phyloP scores from a whole-genome alignment of 2,797 vertebrate species.

The Gallinago solitaria region DNA sequence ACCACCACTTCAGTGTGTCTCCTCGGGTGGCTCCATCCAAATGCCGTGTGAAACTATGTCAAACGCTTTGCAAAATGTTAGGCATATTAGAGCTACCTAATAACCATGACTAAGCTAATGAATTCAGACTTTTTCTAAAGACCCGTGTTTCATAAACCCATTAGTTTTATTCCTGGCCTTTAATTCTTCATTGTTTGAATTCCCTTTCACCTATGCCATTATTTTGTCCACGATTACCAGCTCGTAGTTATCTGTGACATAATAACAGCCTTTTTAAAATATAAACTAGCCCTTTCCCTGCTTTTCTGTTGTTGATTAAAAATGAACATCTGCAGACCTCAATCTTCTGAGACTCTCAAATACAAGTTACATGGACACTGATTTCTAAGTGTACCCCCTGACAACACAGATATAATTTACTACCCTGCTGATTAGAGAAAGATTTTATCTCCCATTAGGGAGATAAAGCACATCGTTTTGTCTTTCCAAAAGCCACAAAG shows the following conservation, averaged over 20 bases:
- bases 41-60: background rate
- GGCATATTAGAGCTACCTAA: background rate
- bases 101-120: constrained; percentile 25
- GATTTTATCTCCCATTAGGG: background rate
- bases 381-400: constrained; percentile 30
- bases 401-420: constrained; percentile 13
- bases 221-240: background rate
- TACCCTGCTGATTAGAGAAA: background rate
- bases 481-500: background rate
- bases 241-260: background rate
- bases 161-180: constrained; percentile 1
- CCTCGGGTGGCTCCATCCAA: background rate
- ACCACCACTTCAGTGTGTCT: fast-evolving
- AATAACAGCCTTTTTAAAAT: background rate
- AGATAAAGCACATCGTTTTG: background rate
- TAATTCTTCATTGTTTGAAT: background rate
- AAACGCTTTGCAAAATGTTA: background rate
- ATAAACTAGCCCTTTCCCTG: background rate
- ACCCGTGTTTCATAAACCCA: background rate
- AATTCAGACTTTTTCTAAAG: background rate
- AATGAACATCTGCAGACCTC: constrained; percentile 6
- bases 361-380: background rate
- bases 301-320: background rate
- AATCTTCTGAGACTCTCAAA: background rate
- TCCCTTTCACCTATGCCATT: background rate